Evolutionary conservation across 1,140 invertebrate genomes (phyloP), one percentile per base, ranked within the genome.

Genomic region (Lasaia peninsularis): DNA sequence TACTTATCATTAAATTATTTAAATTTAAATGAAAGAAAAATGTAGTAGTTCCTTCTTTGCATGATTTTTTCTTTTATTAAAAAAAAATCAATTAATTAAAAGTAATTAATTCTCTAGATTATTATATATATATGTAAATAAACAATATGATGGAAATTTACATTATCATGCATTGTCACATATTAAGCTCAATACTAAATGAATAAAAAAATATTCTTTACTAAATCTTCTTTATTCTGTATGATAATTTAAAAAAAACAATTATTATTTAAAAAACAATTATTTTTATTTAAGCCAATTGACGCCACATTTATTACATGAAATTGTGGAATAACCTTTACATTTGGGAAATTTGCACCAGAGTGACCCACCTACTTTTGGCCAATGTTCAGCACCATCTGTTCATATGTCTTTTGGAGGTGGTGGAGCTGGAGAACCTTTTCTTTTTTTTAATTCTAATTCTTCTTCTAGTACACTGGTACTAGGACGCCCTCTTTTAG

Each of bases 401-500:
- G 65, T 63, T 60, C 66, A 67, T 60, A 75, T 50, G 58, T 72
- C 67, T 63, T 74, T 73, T 63, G 63, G 62, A 50, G 71, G 65
- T 52, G 63, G 60, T 54, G 65, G 64, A 62, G 67, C 62, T 63
- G 56, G 56, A 59, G 58, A 65, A 63, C 62, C 63, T 71, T 67
- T 78, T 65, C 31, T 64, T 53, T 67, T 72, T 60, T 77, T 73
- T 65, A 28, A 54, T 59, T 56, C 61, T 35, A 72, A 44, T 64
- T 69, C 56, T 44, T 67, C 33, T 71, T 72, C 73, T 59, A 73
- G 59, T 49, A 49, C 20, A 52, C 58, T 60, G 54, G 55, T 70
- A 63, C 69, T 74, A 48, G 73, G 72, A 62, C 67, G 73, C 20
- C 71, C 71, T 72, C 75, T 84, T 78, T 77, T 80, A 62, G 35